Base-by-base conservation (phyloP, 2,797 vertebrate species). In the Trachops cirrhosus region DNA sequence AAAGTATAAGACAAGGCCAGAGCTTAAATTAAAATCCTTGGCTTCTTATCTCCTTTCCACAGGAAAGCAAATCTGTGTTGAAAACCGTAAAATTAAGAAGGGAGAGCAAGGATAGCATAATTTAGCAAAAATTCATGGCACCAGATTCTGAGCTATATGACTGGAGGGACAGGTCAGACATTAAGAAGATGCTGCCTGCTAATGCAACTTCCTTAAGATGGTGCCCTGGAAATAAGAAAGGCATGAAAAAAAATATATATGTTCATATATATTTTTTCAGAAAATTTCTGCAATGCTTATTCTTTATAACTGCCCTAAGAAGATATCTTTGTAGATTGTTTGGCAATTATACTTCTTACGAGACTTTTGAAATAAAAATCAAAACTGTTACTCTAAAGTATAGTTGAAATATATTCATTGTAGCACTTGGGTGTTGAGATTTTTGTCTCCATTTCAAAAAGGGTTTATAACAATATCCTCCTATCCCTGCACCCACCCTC, bases 41-140 rank as follows among this genome's bases (percentile, higher is more conserved):
- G 99, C 98, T 99, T 99, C 99, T 99, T 99, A 99, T 99, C 99
- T 99, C 98, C 98, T 99, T 99, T 98, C 99, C 99, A 99, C 99
- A 99, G 99, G 98, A 99, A 99, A 99, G 99, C 99, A 99, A 99
- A 99, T 99, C 99, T 99, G 98, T 99, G 99, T 99, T 99, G 99
- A 99, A 99, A 99, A 99, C 99, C 99, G 98, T 99, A 99, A 99
- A 99, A 99, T 99, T 99, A 99, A 99, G 98, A 99, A 98, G 98
- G 98, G 98, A 99, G 98, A 98, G 98, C 97, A 98, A 98, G 99
- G 99, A 99, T 99, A 99, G 99, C 99, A 99, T 99, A 99, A 98
- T 99, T 99, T 99, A 99, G 98, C 97, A 99, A 99, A 98, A 98
- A 99, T 99, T 98, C 99, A 98, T 99, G 99, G 98, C 98, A 98